These are phyloP conservation scores for Zingel zingel DNA, from an alignment of 2,113 vertebrate genomes.

Conservation along the genomic window DNA sequence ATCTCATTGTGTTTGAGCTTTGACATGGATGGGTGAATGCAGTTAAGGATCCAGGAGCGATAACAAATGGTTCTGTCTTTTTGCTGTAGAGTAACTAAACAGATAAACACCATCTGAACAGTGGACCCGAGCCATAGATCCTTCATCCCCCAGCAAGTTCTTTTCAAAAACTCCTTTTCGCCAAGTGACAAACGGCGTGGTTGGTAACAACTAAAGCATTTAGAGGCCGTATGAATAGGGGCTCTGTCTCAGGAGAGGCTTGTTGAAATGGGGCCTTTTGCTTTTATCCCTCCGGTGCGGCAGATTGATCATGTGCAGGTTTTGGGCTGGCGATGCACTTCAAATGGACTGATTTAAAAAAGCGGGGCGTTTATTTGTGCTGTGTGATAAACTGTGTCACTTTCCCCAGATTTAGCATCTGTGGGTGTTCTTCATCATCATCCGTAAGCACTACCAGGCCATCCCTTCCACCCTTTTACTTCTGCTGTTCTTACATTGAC, in stretches of 20 bases:
- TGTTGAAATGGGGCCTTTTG: slow-evolving; percentile 71
- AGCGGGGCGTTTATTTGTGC: slow-evolving; percentile 65
- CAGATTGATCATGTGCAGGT: slow-evolving; percentile 73
- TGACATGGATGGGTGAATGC: slow-evolving; percentile 54
- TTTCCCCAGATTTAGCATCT: slow-evolving; percentile 62
- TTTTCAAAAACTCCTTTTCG: slow-evolving; percentile 60
- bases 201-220: slow-evolving; percentile 77
- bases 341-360: slow-evolving; percentile 76
- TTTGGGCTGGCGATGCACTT: slow-evolving; percentile 62
- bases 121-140: slow-evolving; percentile 61
- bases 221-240: slow-evolving; percentile 71
- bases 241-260: slow-evolving; percentile 75
- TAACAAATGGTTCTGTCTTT: slow-evolving; percentile 44
- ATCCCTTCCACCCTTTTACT: background rate
- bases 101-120: slow-evolving; percentile 50
- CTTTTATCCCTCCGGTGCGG: slow-evolving; percentile 61
- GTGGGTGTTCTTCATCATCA: slow-evolving; percentile 44
- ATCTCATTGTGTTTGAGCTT: slow-evolving; percentile 58
- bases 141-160: slow-evolving; percentile 51
- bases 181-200: slow-evolving; percentile 73
- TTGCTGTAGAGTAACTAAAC: slow-evolving; percentile 54
- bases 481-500: slow-evolving; percentile 38
- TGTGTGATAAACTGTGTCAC: slow-evolving; percentile 47
- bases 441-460: slow-evolving; percentile 9
- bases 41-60: slow-evolving; percentile 40